These are phyloP conservation scores for Rhagoletis zephyria DNA, from an alignment of 1,140 invertebrate genomes.

Conservation along the genomic window DNA sequence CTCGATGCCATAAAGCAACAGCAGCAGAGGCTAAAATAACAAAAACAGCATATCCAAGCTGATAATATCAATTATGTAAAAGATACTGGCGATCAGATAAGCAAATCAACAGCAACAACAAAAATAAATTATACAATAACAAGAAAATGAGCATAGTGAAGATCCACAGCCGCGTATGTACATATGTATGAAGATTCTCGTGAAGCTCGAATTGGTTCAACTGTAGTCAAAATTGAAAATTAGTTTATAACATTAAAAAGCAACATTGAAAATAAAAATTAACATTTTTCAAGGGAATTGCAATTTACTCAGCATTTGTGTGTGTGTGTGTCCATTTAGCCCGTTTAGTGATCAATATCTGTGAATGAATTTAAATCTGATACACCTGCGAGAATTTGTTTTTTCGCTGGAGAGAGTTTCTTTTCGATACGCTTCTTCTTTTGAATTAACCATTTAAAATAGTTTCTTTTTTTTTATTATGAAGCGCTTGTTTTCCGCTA, in stretches of 20 bases:
- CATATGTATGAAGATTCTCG: background rate
- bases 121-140: background rate
- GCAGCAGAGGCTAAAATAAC: background rate
- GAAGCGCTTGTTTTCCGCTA: background rate
- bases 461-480: background rate
- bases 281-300: slow-evolving; percentile 34
- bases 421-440: background rate
- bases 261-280: background rate
- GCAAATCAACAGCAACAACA: slow-evolving; percentile 30
- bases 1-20: slow-evolving; percentile 14
- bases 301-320: background rate
- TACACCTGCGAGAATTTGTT: background rate
- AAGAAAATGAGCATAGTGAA: background rate
- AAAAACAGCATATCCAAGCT: background rate
- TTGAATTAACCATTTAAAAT: background rate
- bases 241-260: background rate
- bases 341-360: background rate
- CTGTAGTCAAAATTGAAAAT: slow-evolving; percentile 22
- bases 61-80: slow-evolving; percentile 47
- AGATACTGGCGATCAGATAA: slow-evolving; percentile 27
- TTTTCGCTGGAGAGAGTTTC: background rate
- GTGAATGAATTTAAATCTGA: slow-evolving; percentile 6
- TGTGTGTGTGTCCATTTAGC: too few species aligned
- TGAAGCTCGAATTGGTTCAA: background rate
- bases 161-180: background rate